phyloP scores from a whole-genome alignment of 2,888 invertebrate species.

The Eupithecia subumbrata region DNA sequence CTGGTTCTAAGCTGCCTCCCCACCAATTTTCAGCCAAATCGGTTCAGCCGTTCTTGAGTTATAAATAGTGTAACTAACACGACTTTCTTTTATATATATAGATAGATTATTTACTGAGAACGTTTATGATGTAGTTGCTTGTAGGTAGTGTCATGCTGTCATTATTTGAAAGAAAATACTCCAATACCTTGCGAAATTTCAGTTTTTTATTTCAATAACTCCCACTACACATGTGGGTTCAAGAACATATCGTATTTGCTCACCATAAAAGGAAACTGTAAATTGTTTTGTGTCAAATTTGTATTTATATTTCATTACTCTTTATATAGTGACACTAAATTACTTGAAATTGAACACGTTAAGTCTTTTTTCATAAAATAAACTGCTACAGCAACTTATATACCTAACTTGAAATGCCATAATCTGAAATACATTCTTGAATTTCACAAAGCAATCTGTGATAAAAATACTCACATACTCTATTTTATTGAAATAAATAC shows the following conservation, averaged over 20 bases:
- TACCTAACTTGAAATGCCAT: not conserved
- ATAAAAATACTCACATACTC: not conserved
- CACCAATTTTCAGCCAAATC: no score
- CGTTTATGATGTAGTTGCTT: not conserved
- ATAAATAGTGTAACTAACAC: no score
- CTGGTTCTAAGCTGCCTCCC: no score
- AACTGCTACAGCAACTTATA: not conserved
- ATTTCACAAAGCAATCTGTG: not conserved
- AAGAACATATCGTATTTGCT: constrained; percentile 39
- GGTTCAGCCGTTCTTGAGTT: no score
- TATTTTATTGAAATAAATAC: not conserved
- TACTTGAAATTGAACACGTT: constrained; percentile 44
- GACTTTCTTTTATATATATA: no score
- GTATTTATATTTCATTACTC: constrained; percentile 48
- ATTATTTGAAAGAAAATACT: not conserved
- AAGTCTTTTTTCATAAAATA: not conserved
- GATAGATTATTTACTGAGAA: not conserved
- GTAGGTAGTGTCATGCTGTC: not conserved
- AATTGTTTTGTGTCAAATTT: constrained; percentile 48
- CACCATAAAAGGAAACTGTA: constrained; percentile 49
- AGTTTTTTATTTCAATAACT: constrained; percentile 17
- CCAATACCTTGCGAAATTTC: not conserved
- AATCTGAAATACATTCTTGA: not conserved
- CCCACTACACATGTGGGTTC: constrained; percentile 36
- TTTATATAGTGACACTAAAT: constrained; percentile 44